Conservation (phyloP, 64 coral and sea anemone genomes). For the Cladopsammia gracilis region DNA sequence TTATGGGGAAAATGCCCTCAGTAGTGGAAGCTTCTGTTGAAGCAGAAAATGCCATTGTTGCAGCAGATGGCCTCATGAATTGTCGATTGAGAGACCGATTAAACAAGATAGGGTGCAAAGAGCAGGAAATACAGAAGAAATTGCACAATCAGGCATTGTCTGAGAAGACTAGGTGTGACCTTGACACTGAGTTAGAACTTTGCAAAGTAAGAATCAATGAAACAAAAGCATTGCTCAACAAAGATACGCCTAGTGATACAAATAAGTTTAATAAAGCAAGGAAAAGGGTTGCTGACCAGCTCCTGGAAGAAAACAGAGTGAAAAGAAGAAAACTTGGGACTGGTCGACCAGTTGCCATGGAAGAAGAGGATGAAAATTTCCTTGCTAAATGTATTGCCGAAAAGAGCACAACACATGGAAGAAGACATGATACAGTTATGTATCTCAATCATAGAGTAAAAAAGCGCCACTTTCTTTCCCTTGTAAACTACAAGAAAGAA, state of each 20-base stretch:
- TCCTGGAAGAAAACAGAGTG: conserved; percentile 59
- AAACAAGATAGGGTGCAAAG: not conserved
- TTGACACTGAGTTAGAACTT: not conserved
- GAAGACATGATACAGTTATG: conserved; percentile 38
- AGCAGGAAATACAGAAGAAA: conserved; percentile 21
- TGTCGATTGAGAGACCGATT: not conserved
- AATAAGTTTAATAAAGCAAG: conserved; percentile 31
- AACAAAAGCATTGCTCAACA: conserved; percentile 5
- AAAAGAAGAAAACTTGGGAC: conserved; percentile 49
- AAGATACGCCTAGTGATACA: not conserved
- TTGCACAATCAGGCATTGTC: conserved; percentile 5
- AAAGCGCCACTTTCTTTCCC: conserved; percentile 51
- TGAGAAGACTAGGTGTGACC: conserved; percentile 30
- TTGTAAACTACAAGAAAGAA: conserved; percentile 47
- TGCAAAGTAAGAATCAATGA: conserved; percentile 6
- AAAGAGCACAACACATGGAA: conserved; percentile 41
- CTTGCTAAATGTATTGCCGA: conserved; percentile 60
- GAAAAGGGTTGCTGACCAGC: conserved; percentile 57
- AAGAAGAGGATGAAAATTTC: conserved; percentile 51
- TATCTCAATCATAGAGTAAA: conserved; percentile 42
- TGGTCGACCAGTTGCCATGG: conserved; percentile 46
- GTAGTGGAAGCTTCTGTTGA: conserved; percentile 10
- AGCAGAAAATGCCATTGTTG: conserved; percentile 23
- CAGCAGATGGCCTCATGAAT: conserved; percentile 29
- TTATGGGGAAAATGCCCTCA: conserved; percentile 4